Percentiles rank a stretch among this genome's conserved stretches.
Conservation (phyloP, 2,888 invertebrate genomes). For the Carterocephalus palaemon region DNA sequence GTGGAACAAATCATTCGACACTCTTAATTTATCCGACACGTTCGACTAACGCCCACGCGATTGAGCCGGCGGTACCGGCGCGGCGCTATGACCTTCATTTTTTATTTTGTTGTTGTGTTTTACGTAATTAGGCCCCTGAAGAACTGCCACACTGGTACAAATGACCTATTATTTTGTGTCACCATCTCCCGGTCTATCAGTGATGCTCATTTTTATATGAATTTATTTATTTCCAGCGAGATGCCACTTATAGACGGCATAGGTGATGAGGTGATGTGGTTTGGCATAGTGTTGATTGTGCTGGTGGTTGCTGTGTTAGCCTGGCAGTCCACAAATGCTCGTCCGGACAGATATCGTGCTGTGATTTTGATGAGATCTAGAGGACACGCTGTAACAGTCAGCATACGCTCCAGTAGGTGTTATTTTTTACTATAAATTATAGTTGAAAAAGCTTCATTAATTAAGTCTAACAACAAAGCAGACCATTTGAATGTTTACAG, state of each 20-base stretch:
- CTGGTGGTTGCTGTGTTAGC: slow-evolving; percentile 83
- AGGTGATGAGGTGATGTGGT: slow-evolving; percentile 90
- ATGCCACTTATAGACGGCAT: slow-evolving; percentile 90
- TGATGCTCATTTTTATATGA: not conserved
- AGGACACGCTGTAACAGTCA: slow-evolving; percentile 60
- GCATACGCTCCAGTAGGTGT: slow-evolving; percentile 57
- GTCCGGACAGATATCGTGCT: slow-evolving; percentile 83
- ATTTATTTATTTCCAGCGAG: slow-evolving; percentile 38
- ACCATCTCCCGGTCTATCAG: not conserved
- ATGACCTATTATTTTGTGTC: too few species aligned
- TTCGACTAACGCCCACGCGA: too few species aligned
- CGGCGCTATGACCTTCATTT: too few species aligned
- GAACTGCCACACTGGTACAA: too few species aligned
- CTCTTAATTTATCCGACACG: too few species aligned
- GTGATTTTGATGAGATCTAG: slow-evolving; percentile 80
- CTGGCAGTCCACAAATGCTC: slow-evolving; percentile 87
- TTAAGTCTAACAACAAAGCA: too few species aligned
- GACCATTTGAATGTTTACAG: too few species aligned
- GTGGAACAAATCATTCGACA: too few species aligned
- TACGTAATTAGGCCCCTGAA: too few species aligned
- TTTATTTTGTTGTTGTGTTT: too few species aligned
- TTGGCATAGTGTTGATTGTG: slow-evolving; percentile 78
- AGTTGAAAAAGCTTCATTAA: too few species aligned
- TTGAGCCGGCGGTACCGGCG: too few species aligned
- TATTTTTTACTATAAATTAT: not conserved